These are phyloP conservation scores for Cyprinodon diabolis DNA, from an alignment of 2,797 vertebrate species.

Conservation along the genomic window DNA sequence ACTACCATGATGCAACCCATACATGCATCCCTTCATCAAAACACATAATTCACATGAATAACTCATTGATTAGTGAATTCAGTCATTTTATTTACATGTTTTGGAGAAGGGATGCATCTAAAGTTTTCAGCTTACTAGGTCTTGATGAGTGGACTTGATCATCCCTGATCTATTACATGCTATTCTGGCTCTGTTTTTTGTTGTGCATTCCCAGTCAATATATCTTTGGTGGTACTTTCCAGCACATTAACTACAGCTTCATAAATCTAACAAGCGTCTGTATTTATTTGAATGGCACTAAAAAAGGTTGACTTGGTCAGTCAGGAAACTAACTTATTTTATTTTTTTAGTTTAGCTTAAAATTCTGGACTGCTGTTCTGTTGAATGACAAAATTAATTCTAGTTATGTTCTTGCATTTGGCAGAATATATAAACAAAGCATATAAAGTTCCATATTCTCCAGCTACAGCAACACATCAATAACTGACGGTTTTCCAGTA, in stretches of 20 bases:
- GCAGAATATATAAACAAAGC: slow-evolving; percentile 11
- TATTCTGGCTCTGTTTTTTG: background rate
- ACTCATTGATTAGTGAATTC: no score
- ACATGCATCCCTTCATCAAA: no score
- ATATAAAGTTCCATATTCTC: slow-evolving; percentile 11
- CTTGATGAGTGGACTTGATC: no score
- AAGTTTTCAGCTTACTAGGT: no score
- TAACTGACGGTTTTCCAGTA: slow-evolving; percentile 18
- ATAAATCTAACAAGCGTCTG: slow-evolving; percentile 1
- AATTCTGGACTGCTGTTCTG: slow-evolving; percentile 13
- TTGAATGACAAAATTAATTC: slow-evolving; percentile 24
- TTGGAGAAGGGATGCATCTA: no score
- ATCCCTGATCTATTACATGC: no score
- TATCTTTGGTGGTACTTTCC: background rate
- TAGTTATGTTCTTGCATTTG: slow-evolving; percentile 15
- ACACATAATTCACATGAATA: no score
- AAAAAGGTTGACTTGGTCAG: slow-evolving; percentile 8
- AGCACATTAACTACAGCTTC: slow-evolving; percentile 2
- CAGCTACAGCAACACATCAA: slow-evolving; percentile 23
- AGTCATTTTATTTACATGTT: no score
- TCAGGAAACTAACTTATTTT: slow-evolving; percentile 9
- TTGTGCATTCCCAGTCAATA: background rate
- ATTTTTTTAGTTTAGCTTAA: background rate
- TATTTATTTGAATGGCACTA: slow-evolving; percentile 1
- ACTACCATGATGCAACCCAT: no score